phyloP scores from a whole-genome alignment of 1,140 invertebrate species.

The Tribolium madens region DNA sequence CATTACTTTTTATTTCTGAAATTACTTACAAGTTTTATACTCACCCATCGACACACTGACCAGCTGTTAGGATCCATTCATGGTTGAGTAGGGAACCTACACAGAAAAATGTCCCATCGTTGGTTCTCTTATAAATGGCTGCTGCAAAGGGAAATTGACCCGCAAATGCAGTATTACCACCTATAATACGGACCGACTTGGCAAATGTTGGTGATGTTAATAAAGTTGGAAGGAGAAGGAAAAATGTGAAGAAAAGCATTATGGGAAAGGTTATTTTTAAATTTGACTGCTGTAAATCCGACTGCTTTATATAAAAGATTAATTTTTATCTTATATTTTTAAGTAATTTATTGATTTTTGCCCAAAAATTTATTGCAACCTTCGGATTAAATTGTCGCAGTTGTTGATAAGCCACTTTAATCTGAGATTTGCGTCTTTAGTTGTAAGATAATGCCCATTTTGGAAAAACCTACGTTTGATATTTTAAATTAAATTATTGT shows the following conservation, averaged over 20 bases:
- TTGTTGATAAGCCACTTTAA: neutral
- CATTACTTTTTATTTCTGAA: neutral
- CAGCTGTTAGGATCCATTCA: slow-evolving; percentile 19
- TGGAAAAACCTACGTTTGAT: too few relatives aligned
- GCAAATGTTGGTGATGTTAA: neutral
- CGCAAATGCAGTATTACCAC: neutral
- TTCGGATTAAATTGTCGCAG: neutral
- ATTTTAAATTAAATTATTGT: too few relatives aligned
- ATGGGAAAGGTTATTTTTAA: neutral
- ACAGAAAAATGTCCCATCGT: neutral
- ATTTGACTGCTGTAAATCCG: too few relatives aligned
- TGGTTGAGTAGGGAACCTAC: neutral
- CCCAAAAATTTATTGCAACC: neutral
- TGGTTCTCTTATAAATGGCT: neutral
- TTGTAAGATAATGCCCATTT: too few relatives aligned
- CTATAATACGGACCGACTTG: neutral
- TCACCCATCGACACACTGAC: slow-evolving; percentile 10
- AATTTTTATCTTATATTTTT: neutral
- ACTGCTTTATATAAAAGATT: neutral
- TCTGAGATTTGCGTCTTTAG: too few relatives aligned
- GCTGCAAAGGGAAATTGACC: neutral
- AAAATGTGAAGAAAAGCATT: neutral
- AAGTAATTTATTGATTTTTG: neutral
- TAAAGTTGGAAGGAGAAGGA: neutral
- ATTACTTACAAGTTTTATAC: neutral